phyloP scores from a whole-genome alignment of 2,113 vertebrate species.

The Tragelaphus buxtoni region DNA sequence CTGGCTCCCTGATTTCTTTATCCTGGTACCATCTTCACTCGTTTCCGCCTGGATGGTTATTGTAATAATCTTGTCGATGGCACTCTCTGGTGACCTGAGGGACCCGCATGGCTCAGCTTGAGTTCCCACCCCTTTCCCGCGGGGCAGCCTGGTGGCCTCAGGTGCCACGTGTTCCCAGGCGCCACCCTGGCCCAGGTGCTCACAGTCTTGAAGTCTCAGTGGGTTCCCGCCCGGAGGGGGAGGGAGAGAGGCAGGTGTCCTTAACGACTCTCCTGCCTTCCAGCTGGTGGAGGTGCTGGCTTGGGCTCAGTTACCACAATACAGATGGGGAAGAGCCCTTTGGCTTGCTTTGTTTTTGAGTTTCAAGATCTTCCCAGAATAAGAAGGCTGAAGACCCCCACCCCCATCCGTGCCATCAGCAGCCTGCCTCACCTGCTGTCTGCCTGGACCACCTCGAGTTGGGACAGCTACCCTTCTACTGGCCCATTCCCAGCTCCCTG shows the following conservation, averaged over 20 bases:
- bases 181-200: conserved; percentile 10
- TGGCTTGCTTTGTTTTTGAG: not conserved
- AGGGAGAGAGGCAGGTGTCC: conserved; percentile 55
- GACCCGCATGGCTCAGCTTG: accelerated
- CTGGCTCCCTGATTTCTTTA: not conserved
- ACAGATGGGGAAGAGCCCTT: not conserved
- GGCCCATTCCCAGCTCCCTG: too few species aligned
- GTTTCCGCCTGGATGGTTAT: not conserved
- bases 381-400: not conserved
- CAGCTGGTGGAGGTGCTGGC: not conserved
- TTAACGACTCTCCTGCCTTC: conserved; percentile 57
- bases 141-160: accelerated
- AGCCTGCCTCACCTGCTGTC: not conserved
- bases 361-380: not conserved
- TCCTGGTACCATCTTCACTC: not conserved
- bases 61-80: not conserved
- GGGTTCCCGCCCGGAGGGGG: conserved; percentile 2
- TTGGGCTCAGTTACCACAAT: conserved; percentile 4
- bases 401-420: not conserved
- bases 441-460: not conserved
- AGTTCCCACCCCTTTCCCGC: not conserved
- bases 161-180: conserved; percentile 39
- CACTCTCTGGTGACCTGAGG: too few species aligned
- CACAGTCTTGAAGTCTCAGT: not conserved
- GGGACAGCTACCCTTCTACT: not conserved